Conservation (phyloP, 2,888 invertebrate species). For the Drepanosiphum platanoidis region DNA sequence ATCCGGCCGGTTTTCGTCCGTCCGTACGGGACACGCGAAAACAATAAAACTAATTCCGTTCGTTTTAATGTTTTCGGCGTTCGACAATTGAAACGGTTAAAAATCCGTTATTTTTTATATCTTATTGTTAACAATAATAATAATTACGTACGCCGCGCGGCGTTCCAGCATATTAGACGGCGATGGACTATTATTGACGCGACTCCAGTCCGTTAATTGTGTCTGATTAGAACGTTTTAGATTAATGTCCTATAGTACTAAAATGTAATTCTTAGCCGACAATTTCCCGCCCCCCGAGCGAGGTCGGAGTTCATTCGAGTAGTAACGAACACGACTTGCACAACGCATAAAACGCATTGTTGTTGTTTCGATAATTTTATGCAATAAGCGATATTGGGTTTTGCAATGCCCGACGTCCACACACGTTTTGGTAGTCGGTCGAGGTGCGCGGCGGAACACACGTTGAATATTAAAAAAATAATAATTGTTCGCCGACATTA, state of each 20-base stretch:
- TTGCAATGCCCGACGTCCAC: background rate
- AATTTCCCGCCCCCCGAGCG: background rate
- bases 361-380: background rate
- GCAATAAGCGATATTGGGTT: background rate
- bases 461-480: too few species aligned
- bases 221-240: background rate
- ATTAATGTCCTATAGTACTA: background rate
- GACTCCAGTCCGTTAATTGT: background rate
- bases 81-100: too few species aligned
- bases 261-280: background rate
- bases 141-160: too few species aligned
- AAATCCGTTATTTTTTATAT: background rate
- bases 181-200: too few species aligned
- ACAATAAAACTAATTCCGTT: too few species aligned
- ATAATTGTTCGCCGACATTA: too few species aligned
- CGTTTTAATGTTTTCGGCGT: too few species aligned
- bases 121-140: background rate
- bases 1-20: too few species aligned
- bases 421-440: too few species aligned
- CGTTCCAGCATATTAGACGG: background rate
- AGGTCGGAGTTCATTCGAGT: background rate
- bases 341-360: background rate
- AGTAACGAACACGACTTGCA: slow-evolving; percentile 3
- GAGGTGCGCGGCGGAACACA: too few species aligned
- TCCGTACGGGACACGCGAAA: too few species aligned